phyloP scores from a whole-genome alignment of 53 echinoderm and acorn worm species.

The Holothuria scabra region DNA sequence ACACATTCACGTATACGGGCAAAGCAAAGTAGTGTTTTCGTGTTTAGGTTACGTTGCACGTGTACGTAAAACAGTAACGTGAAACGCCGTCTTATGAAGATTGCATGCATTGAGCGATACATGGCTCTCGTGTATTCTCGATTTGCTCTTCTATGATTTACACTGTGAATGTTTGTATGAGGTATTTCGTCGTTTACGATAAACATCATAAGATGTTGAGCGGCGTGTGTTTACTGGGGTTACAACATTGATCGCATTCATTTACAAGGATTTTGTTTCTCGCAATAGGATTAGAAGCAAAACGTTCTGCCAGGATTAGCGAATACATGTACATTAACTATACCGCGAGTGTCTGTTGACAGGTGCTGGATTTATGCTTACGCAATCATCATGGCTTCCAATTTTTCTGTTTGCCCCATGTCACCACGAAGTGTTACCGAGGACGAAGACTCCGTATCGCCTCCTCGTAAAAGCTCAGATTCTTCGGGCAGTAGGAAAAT shows the following conservation, averaged over 20 bases:
- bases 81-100: slow-evolving; percentile 40
- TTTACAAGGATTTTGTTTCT: slow-evolving; percentile 38
- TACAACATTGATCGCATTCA: slow-evolving; percentile 31
- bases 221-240: slow-evolving; percentile 27
- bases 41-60: slow-evolving; percentile 39
- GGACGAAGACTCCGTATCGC: slow-evolving; percentile 46
- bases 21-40: slow-evolving; percentile 42
- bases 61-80: slow-evolving; percentile 41
- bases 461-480: slow-evolving; percentile 48
- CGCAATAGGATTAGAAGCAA: slow-evolving; percentile 26
- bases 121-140: slow-evolving; percentile 16
- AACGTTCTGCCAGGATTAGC: slow-evolving; percentile 18
- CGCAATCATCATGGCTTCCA: slow-evolving; percentile 54
- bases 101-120: slow-evolving; percentile 5
- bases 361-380: slow-evolving; percentile 38
- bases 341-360: slow-evolving; percentile 7
- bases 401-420: slow-evolving; percentile 48
- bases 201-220: slow-evolving; percentile 35
- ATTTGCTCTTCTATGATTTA: not conserved
- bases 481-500: slow-evolving; percentile 43
- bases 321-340: slow-evolving; percentile 33
- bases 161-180: slow-evolving; percentile 20
- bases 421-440: slow-evolving; percentile 43
- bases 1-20: slow-evolving; percentile 7
- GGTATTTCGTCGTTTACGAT: slow-evolving; percentile 34